Percentiles rank a stretch among this genome's conserved stretches.
phyloP scores from a whole-genome alignment of 2,888 invertebrate species.

The Acanthosepion lycidas region DNA sequence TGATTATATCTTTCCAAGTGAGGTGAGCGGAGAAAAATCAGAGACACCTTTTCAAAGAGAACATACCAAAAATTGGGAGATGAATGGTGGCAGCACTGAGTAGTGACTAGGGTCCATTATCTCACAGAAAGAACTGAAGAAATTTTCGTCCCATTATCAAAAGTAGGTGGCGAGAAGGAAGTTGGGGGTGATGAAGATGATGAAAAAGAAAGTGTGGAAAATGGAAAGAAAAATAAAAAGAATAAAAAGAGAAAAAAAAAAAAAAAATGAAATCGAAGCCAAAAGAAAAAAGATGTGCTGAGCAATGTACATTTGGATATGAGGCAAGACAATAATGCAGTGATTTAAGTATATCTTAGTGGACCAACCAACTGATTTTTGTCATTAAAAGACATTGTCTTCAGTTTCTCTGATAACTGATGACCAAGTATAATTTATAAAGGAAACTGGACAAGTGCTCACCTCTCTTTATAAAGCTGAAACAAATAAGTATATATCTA shows the following conservation, averaged over 20 bases:
- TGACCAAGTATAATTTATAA: neutral
- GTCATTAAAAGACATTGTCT: constrained; percentile 22
- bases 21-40: neutral
- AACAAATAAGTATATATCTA: neutral
- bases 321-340: neutral
- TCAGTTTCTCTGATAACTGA: neutral
- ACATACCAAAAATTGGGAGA: constrained; percentile 20
- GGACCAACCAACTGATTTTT: constrained; percentile 33
- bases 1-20: constrained; percentile 33
- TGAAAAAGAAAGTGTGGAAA: neutral
- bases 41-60: constrained; percentile 33
- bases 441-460: neutral
- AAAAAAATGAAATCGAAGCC: neutral
- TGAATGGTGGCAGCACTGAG: neutral
- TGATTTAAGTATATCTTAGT: constrained; percentile 33
- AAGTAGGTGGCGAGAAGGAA: neutral
- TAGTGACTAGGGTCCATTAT: constrained; percentile 33
- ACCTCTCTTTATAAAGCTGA: neutral
- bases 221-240: neutral
- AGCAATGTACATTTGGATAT: neutral
- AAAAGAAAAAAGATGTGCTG: neutral
- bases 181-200: neutral
- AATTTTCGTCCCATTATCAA: neutral
- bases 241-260: neutral
- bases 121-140: constrained; percentile 10